A percentile compares a stretch with the other conserved stretches of the same genome.
Conservation (phyloP, 1,140 invertebrate species). For the Lutraria rhynchaena region DNA sequence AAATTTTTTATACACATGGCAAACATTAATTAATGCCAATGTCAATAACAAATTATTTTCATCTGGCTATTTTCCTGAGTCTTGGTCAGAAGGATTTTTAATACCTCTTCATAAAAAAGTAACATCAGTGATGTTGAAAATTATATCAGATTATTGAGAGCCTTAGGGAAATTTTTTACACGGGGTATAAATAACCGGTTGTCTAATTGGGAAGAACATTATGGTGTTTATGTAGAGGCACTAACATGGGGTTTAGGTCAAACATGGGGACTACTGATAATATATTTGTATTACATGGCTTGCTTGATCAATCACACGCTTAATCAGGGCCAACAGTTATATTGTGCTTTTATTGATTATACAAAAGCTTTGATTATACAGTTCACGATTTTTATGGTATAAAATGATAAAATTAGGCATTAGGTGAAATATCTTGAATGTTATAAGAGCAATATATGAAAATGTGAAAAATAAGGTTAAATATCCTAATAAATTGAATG, state of each 20-base stretch:
- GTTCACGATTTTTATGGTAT: constrained; percentile 15
- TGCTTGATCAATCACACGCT: constrained; percentile 4
- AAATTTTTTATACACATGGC: constrained; percentile 27
- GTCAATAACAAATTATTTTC: background rate
- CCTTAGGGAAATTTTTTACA: constrained; percentile 29
- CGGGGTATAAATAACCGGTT: constrained; percentile 39
- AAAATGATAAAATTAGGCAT: constrained; percentile 27
- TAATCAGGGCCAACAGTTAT: no score
- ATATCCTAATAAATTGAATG: no score
- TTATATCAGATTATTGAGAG: constrained; percentile 35
- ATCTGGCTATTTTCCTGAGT: no score
- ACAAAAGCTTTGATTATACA: constrained; percentile 48
- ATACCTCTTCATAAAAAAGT: background rate
- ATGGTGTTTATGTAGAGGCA: constrained; percentile 1
- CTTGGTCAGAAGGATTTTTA: background rate
- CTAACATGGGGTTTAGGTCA: constrained; percentile 17
- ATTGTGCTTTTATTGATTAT: constrained; percentile 40
- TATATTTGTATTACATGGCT: no score
- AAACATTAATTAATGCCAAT: no score
- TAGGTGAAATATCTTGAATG: constrained; percentile 20
- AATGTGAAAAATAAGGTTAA: no score
- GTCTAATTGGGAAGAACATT: constrained; percentile 21
- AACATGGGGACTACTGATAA: no score
- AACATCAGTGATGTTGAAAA: constrained; percentile 16
- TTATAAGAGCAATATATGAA: no score